These are phyloP conservation scores for Solenodon paradoxus DNA, from an alignment of 2,113 vertebrate genomes.

Conservation along the genomic window DNA sequence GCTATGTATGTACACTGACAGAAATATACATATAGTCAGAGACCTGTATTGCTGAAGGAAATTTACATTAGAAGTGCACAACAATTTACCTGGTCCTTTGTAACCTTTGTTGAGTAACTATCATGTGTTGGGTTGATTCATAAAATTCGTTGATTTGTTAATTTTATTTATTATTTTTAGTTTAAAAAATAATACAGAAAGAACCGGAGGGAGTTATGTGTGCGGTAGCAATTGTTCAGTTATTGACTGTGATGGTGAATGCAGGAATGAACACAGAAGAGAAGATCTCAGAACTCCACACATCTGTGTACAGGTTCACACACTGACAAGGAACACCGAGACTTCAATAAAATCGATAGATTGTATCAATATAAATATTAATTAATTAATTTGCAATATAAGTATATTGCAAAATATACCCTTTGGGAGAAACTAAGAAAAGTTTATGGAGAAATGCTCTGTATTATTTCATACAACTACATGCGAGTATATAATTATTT, in stretches of 20 bases:
- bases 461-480: neutral
- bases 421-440: neutral
- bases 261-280: neutral
- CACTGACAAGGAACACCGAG: neutral
- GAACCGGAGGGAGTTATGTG: neutral
- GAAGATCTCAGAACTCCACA: neutral
- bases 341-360: neutral
- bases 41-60: neutral
- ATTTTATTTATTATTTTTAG: neutral
- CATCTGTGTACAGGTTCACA: fast-evolving
- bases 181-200: neutral
- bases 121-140: neutral
- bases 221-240: neutral
- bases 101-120: neutral
- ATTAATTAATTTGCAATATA: too few relatives aligned
- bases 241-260: neutral
- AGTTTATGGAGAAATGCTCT: neutral
- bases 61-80: neutral
- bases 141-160: neutral
- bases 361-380: neutral
- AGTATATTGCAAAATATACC: neutral
- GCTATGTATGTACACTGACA: neutral
- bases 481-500: neutral
- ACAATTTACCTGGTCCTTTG: neutral
- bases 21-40: neutral